Base-by-base conservation (phyloP, 2,113 vertebrate genomes). In the Chlamydotis undulata region DNA sequence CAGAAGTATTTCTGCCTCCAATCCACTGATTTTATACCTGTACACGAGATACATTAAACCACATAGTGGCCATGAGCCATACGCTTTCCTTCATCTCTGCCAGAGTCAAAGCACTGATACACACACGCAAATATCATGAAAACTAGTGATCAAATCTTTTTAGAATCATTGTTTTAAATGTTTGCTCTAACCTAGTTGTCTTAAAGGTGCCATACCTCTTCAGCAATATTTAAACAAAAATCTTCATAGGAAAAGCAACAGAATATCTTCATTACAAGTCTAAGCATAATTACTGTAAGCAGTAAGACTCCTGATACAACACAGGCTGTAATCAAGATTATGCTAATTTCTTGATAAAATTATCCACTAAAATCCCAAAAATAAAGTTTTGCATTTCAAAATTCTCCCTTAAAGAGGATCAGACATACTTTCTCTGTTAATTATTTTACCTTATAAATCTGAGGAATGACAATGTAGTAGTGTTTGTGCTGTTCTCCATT, bases 401-500 rank as follows among this genome's bases (percentile, higher is more conserved):
- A 61, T 24, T 33, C 39, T 69, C 7, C 45, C 52, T 80, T 64
- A 65, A 47, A 91, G 18, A 67, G 26, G 45, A 79, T 28, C 59
- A 55, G 35, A 76, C 64, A 76, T 75, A 77, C 6, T 86, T 45
- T 52, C 31, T 87, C 49, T 73, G 21, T 64, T 52, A 45, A 77
- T 94, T 93, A 47, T 89, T 88, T 95, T 98, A 99, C 99, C 99
- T 99, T 99, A 90, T 99, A 99, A 97, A 99, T 99, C 97, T 99
- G 99, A 87, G 99, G 99, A 96, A 99, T 99, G 89, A 99, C 98
- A 65, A 98, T 98, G 77, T 99, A 99, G 97, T 99, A 99, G 98
- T 99, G 99, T 95, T 99, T 99, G 98, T 99, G 99, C 95, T 99
- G 99, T 67, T 99, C 99, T 0, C 97, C 98, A 88, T 99, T 99